Percentiles rank a stretch among this genome's conserved stretches.
These are phyloP conservation scores for Podarcis lilfordi DNA, from an alignment of 2,797 vertebrate genomes.

Conservation along the genomic window DNA sequence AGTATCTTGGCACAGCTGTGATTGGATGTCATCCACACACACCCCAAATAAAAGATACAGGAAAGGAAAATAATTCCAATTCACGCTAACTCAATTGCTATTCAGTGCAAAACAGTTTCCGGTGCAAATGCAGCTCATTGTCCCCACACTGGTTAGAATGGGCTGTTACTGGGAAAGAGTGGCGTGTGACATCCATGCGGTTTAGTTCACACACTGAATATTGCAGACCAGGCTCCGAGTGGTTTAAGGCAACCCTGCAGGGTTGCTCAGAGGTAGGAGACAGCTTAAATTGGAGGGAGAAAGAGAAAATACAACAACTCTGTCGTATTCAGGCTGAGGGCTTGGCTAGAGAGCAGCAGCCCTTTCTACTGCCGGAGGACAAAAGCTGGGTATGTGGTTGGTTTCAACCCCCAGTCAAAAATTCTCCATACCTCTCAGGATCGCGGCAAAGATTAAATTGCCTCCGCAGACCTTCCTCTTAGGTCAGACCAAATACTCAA, in stretches of 20 bases:
- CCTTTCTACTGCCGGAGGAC: background rate
- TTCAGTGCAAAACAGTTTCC: background rate
- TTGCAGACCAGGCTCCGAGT: background rate
- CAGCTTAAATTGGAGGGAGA: no score
- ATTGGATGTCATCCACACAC: background rate
- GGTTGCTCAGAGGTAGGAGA: background rate
- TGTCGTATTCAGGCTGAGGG: background rate
- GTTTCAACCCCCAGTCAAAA: background rate
- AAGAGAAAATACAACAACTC: background rate
- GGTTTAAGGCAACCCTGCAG: background rate
- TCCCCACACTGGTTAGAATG: background rate
- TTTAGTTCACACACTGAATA: background rate
- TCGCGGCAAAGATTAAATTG: background rate
- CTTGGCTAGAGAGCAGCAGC: background rate
- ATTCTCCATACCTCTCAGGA: background rate
- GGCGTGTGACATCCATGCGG: background rate
- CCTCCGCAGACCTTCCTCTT: background rate
- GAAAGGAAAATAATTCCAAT: background rate
- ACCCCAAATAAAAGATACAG: background rate
- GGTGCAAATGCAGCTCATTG: background rate
- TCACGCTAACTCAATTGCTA: background rate
- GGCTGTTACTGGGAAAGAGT: background rate
- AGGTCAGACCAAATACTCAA: background rate
- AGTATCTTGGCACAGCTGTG: background rate
- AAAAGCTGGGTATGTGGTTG: background rate